Base-by-base conservation (phyloP, 2,888 invertebrate genomes). In the Philereme transversata region DNA sequence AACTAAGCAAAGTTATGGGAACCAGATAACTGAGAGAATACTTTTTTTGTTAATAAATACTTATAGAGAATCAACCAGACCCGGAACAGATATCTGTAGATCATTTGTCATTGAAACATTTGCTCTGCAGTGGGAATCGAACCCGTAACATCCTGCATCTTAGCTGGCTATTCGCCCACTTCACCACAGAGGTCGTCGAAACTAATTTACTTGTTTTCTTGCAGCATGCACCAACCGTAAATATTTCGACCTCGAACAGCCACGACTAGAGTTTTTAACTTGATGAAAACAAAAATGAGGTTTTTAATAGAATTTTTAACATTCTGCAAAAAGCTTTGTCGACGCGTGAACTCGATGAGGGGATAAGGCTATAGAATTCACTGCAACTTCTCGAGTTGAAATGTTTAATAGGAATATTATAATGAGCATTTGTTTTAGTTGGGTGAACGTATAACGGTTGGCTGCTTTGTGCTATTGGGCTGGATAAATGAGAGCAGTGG, bases 301-400 rank as follows among this genome's bases (percentile, higher is more conserved):
- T 81, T 82, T 84, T 81, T 83, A 82, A 84, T 84, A 82, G 78
- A 82, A 84, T 82, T 83, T 81, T 84, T 63, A 78, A 82, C 73
- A 72, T 70, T 67, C 61, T 53, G 51, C 64, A 48, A 70, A 63
- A 52, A 62, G 63, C 63, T 73, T 75, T 74, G 77, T 72, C 73
- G 72, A 73, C 75, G 75, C 67, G 76, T 73, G 74, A 77, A 76
- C 75, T 62, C 73, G 71, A 75, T 72, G 73, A 62, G 58, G 64
- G 65, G 60, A 67, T 62, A 47, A 48, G 40, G 56, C 51, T 57
- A 40, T 58, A 63, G 51, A 59, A 64, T 62, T 56, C 58, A 68
- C 60, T 65, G 59, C 60, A 62, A 57, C 51, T 66, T 67, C 51
- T 44, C 44, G 59, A 49, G 41, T 50, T 45, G 36, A 10, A 46